These are phyloP conservation scores for Enteromius afrohamiltoni DNA, from an alignment of 2,797 vertebrate genomes.

Conservation along the genomic window DNA sequence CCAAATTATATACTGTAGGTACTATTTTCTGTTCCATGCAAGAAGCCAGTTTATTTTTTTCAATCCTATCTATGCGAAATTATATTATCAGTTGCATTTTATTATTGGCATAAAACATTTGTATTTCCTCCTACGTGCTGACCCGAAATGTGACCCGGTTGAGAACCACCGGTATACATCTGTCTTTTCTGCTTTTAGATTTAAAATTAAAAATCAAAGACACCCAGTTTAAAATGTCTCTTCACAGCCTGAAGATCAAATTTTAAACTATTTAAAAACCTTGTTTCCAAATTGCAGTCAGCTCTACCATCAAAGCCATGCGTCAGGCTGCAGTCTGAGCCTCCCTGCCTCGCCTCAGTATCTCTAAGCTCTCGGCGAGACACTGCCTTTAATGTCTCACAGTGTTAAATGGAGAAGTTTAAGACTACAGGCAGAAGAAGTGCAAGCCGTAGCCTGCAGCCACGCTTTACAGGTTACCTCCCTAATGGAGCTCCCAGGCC, in stretches of 20 bases:
- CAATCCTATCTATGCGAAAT: background rate
- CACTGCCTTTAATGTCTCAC: conserved; percentile 46
- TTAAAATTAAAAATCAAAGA: background rate
- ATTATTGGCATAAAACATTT: background rate
- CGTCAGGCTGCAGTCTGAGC: conserved; percentile 1
- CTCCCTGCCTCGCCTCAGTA: conserved; percentile 29
- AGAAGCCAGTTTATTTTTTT: background rate
- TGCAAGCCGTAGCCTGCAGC: conserved; percentile 69
- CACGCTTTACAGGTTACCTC: conserved; percentile 69
- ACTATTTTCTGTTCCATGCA: background rate
- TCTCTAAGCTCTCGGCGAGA: background rate
- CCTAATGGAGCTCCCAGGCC: conserved; percentile 77
- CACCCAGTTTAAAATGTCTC: background rate
- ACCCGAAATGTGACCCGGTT: background rate
- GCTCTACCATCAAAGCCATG: conserved; percentile 30
- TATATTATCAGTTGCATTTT: background rate
- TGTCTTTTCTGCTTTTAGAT: background rate
- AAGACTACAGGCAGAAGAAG: conserved; percentile 34
- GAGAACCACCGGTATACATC: background rate
- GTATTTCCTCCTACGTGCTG: background rate
- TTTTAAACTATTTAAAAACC: background rate
- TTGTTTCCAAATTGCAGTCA: conserved; percentile 20
- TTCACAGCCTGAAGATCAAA: conserved; percentile 11
- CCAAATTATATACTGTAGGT: background rate
- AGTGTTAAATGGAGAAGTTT: conserved; percentile 46